Evolutionary conservation across 2,888 invertebrate genomes (phyloP).

Genomic region (Drosophila anceps): DNA sequence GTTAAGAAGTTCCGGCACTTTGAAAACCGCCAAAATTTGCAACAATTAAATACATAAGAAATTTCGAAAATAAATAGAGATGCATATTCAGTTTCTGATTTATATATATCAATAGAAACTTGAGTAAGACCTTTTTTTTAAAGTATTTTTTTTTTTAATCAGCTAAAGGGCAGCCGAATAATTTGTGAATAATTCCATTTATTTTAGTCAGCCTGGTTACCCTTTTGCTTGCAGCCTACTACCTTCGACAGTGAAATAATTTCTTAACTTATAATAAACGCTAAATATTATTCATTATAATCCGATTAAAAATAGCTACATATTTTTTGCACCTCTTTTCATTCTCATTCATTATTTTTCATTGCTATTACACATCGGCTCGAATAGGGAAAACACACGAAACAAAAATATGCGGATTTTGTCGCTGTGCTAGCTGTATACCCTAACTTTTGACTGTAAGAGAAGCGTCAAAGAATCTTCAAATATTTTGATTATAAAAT

Average conservation of each 20-base stretch:
- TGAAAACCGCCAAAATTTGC: slow-evolving; percentile 8
- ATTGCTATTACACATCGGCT: slow-evolving; percentile 42
- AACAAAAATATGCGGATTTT: slow-evolving; percentile 7
- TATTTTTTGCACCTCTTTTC: slow-evolving; percentile 38
- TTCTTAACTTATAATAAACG: slow-evolving; percentile 68
- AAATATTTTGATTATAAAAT: not conserved
- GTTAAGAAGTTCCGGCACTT: slow-evolving; percentile 6
- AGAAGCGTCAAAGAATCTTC: not conserved
- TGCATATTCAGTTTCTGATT: not conserved
- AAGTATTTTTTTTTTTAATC: not conserved
- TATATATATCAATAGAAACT: not conserved
- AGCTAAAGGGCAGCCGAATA: not conserved
- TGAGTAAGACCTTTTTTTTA: not conserved
- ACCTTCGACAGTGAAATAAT: slow-evolving; percentile 60
- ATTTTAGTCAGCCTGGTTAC: slow-evolving; percentile 38
- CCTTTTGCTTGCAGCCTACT: slow-evolving; percentile 58
- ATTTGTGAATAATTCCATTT: not conserved
- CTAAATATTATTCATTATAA: slow-evolving; percentile 76
- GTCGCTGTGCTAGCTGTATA: slow-evolving; percentile 4
- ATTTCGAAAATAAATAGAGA: not conserved
- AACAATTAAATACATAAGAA: not conserved
- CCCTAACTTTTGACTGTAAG: slow-evolving; percentile 18
- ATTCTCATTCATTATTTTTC: slow-evolving; percentile 42
- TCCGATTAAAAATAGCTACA: slow-evolving; percentile 80
- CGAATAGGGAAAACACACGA: slow-evolving; percentile 27